A percentile compares a stretch with the other conserved stretches of the same genome.
Conservation (phyloP, 2,113 vertebrate genomes). For the Pao palembangensis region DNA sequence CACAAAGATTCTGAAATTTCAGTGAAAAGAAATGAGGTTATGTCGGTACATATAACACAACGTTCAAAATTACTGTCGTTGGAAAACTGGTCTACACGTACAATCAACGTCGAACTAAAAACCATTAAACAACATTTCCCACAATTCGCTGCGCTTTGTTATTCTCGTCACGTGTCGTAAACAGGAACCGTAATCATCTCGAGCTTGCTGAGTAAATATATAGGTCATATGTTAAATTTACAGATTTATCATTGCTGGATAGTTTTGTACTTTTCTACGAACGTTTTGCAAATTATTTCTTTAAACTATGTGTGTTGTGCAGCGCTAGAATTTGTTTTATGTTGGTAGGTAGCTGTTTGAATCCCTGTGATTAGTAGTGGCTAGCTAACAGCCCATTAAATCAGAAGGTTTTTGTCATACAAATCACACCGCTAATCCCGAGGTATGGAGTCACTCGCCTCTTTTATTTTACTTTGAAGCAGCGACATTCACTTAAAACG, state of each 20-base stretch:
- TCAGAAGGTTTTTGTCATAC: too few relatives aligned
- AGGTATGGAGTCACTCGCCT: slow-evolving; percentile 19
- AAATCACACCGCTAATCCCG: too few relatives aligned
- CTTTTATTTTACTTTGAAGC: neutral
- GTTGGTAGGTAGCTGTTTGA: neutral
- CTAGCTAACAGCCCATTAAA: neutral
- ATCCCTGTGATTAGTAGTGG: neutral
- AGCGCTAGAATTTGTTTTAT: too few relatives aligned
- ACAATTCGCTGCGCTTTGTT: slow-evolving; percentile 38
- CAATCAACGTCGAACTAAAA: neutral
- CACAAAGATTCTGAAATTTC: neutral
- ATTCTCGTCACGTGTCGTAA: slow-evolving; percentile 26
- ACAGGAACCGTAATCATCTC: slow-evolving; percentile 23
- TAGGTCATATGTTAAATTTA: neutral
- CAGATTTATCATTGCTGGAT: too few relatives aligned
- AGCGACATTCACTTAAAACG: neutral
- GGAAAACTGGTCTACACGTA: neutral
- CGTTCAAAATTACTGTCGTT: neutral
- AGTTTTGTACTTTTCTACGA: too few relatives aligned
- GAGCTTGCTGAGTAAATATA: slow-evolving; percentile 18
- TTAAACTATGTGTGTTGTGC: too few relatives aligned
- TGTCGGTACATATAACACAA: neutral
- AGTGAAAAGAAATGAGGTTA: too few relatives aligned
- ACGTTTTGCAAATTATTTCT: too few relatives aligned
- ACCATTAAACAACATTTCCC: slow-evolving; percentile 47